Base-by-base conservation (phyloP, 2,888 invertebrate genomes). In the Agrypnus murinus region DNA sequence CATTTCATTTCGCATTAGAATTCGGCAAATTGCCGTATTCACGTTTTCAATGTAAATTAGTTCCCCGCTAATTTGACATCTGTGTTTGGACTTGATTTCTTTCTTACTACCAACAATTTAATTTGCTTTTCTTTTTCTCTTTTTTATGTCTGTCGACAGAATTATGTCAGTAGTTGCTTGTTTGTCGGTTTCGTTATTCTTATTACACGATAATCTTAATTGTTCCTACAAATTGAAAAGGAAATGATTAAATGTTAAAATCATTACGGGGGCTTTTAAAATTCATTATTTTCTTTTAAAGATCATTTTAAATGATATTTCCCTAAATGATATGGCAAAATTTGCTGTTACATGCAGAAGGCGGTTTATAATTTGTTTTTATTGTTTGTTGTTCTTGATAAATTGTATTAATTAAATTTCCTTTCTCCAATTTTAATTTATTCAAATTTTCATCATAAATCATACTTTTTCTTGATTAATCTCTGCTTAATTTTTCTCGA, bases 1-100 rank as follows among this genome's bases (percentile, higher is more conserved):
- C 77, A 75, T 76, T 76, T 67, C 64, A 66, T 68, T 66, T 71
- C 69, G 69, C 75, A 25, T 25, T 25, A 25, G 25, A 25, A 25
- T 25, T 25, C 25, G 25, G 25, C 25, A 25, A 25, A 25, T 25
- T 25, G 25, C 25, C 5, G 25, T 25, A 25, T 25, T 79, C 74
- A 71, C 74, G 74, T 77, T 25, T 75, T 74, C 77, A 62, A 80
- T 78, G 79, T 77, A 79, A 81, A 80, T 81, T 79, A 78, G 74
- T 70, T 64, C 72, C 69, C 65, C 68, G 78, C 36, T 78, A 81
- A 78, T 80, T 79, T 77, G 55, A 79, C 82, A 81, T 81, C 76
- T 82, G 81, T 81, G 79, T 75, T 65, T 40, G 10, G 55, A 71
- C 65, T 25, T 63, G 71, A 68, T 69, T 73, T 59, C 55, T 69